These are phyloP conservation scores for Hyperoplus lanceolatus DNA, from an alignment of 2,797 vertebrate genomes.

Conservation along the genomic window DNA sequence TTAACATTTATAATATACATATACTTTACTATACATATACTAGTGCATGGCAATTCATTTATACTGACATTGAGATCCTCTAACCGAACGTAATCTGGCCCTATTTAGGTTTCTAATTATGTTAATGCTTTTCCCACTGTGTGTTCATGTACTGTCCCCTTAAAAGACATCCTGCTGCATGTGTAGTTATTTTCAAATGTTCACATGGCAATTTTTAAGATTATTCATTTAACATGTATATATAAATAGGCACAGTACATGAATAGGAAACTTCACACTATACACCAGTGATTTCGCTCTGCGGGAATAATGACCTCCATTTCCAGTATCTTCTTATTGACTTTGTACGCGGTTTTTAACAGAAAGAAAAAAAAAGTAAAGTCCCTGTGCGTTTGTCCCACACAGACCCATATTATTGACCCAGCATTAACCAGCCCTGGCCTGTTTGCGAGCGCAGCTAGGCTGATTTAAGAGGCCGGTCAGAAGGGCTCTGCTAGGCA, in stretches of 20 bases:
- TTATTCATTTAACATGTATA: no score
- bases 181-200: no score
- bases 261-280: slow-evolving; percentile 42
- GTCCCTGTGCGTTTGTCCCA: slow-evolving; percentile 59
- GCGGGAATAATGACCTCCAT: slow-evolving; percentile 65
- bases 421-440: slow-evolving; percentile 74
- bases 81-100: no score
- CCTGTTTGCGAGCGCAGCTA: slow-evolving; percentile 63
- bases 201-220: no score
- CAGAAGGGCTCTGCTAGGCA: slow-evolving; percentile 62
- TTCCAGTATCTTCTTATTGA: slow-evolving; percentile 63
- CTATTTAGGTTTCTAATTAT: no score
- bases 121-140: no score
- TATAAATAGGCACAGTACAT: slow-evolving; percentile 24
- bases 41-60: no score
- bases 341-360: slow-evolving; percentile 61
- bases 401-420: slow-evolving; percentile 71
- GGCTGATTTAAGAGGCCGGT: slow-evolving; percentile 70
- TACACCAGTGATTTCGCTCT: slow-evolving; percentile 43
- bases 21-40: no score
- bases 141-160: no score
- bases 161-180: no score
- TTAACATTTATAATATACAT: no score
- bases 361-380: slow-evolving; percentile 55
- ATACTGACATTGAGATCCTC: no score